Evolutionary conservation across 1,140 invertebrate genomes (phyloP).

Genomic region (Eulimnadia texana): DNA sequence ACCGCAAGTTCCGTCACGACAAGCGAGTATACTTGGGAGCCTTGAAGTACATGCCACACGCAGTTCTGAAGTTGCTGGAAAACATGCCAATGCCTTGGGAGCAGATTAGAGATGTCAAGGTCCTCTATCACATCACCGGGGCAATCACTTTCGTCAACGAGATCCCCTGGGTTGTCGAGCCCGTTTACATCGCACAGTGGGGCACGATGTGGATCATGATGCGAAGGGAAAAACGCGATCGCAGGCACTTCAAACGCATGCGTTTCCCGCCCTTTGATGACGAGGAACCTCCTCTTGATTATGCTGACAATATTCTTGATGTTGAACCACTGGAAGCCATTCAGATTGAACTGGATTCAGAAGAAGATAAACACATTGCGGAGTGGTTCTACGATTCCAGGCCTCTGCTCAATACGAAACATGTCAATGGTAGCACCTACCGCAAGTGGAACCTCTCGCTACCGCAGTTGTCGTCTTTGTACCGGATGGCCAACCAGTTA

Average conservation of each 20-base stretch:
- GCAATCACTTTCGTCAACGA: slow-evolving; percentile 99
- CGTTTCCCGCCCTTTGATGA: slow-evolving; percentile 99
- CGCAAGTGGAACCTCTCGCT: slow-evolving; percentile 86
- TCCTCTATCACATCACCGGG: slow-evolving; percentile 94
- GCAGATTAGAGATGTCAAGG: slow-evolving; percentile 95
- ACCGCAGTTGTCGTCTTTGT: slow-evolving; percentile 94
- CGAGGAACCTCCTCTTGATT: slow-evolving; percentile 98
- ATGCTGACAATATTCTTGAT: slow-evolving; percentile 97
- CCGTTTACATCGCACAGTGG: slow-evolving; percentile 98
- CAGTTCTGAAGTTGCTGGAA: slow-evolving; percentile 93
- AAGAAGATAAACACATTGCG: slow-evolving; percentile 81
- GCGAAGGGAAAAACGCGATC: slow-evolving; percentile 94
- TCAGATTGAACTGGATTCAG: slow-evolving; percentile 92
- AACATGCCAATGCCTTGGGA: slow-evolving; percentile 99
- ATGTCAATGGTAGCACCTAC: slow-evolving; percentile 95
- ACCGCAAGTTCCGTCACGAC: slow-evolving; percentile 94
- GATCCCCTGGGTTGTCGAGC: slow-evolving; percentile 99
- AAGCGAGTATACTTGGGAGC: slow-evolving; percentile 96
- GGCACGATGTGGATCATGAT: slow-evolving; percentile 99
- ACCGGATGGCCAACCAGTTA: slow-evolving; percentile 94
- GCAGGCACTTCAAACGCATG: slow-evolving; percentile 98
- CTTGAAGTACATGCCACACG: slow-evolving; percentile 99
- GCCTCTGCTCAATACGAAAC: slow-evolving; percentile 77
- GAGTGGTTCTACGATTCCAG: slow-evolving; percentile 99
- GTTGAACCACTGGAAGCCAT: slow-evolving; percentile 98